Evolutionary conservation across 64 coral and sea anemone species (phyloP).

Genomic region (Catalaphyllia jardinei): DNA sequence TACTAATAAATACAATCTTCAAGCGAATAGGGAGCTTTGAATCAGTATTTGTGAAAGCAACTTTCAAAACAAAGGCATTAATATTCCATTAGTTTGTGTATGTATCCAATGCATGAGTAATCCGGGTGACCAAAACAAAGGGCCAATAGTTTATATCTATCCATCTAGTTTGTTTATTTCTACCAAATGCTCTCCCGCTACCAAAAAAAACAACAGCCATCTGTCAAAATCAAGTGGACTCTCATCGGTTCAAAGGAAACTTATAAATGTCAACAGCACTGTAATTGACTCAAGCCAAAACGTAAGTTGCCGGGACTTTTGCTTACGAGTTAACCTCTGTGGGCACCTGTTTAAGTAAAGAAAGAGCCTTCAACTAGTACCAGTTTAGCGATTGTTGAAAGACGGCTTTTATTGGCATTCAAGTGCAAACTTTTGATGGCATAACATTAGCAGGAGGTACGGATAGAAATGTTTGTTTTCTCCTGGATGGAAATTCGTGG

Average conservation of each 20-base stretch:
- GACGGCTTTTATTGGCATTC: not conserved
- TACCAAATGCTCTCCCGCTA: not conserved
- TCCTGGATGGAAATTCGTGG: not conserved
- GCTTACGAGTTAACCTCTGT: not conserved
- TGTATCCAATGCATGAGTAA: not conserved
- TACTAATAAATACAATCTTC: too few relatives aligned
- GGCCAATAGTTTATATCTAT: not conserved
- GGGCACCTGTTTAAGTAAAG: not conserved
- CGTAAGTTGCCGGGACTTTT: not conserved
- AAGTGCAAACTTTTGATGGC: not conserved
- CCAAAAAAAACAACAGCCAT: not conserved
- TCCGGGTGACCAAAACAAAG: not conserved
- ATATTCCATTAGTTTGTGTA: not conserved
- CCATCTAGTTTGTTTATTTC: not conserved
- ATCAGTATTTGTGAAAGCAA: not conserved
- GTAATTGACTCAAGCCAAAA: not conserved
- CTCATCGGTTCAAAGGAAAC: too few relatives aligned
- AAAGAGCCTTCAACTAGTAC: not conserved
- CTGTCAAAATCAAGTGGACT: not conserved
- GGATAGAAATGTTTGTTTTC: not conserved
- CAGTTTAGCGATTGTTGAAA: not conserved
- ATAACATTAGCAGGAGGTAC: not conserved
- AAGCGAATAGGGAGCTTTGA: not conserved
- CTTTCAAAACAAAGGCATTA: not conserved
- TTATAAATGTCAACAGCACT: too few relatives aligned